Evolutionary conservation across 2,888 invertebrate genomes (phyloP), one percentile per base, ranked within the genome.

Genomic region (Rhagophthalmus giganteus): DNA sequence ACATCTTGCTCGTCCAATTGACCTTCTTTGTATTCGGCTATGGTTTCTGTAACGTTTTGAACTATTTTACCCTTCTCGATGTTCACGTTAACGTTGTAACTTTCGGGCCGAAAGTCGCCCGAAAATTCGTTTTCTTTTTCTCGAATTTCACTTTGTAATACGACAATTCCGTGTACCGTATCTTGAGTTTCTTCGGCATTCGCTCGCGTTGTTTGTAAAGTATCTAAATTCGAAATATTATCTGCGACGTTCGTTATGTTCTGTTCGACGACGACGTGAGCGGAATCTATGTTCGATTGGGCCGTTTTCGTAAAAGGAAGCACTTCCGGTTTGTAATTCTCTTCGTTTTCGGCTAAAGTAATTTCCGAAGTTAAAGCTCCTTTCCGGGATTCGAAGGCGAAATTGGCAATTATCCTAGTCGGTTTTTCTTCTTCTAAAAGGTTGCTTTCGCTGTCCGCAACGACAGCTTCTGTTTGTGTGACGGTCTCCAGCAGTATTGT

Each of bases 71-170:
- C 77, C 67, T 79, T 76, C 60, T 78, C 77, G 56, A 81, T 74
- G 34, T 60, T 62, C n/a, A 81, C 57, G 15, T 74, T 72, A 2
- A 77, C 78, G 27, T 69, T 72, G 57, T 77, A 78, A 5, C 69
- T 69, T 25, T 76, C 74, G 3, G 83, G 81, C 60, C 72, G 72
- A 16, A 77, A 68, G 56, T 76, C 74, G 28, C 70, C 74, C 14
- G 65, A 65, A 56, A 81, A 76, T 34, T 71, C 68, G 16, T 70
- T 67, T 73, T 82, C 83, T 59, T 73, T 77, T 67, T 83, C 83
- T 59, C 71, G 65, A 5, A 68, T 54, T 14, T 71, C 42, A 61
- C 69, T 77, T 62, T 82, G 79, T 3, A 75, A 75, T 7, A 80
- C 65, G 11, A 77, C 71, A 31, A 82, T 53, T 58, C 79, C 74